Base-by-base conservation (phyloP, 2,113 vertebrate genomes). In the Chloropsis cyanopogon region DNA sequence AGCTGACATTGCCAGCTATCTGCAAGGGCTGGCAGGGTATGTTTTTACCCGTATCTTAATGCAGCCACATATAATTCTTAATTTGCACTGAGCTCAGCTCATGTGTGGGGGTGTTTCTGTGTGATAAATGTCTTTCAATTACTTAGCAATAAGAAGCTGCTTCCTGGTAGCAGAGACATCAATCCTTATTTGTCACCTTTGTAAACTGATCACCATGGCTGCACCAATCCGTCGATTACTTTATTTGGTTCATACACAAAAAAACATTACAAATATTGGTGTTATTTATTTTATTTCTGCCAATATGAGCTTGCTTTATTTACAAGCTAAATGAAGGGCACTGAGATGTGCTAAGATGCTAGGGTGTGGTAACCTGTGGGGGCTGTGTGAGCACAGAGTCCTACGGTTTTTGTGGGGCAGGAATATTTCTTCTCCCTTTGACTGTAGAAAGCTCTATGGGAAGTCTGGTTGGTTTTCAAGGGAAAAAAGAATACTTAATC, bases 91-190 rank as follows among this genome's bases (percentile, higher is more conserved):
- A 82, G 86, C 41, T 70, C 46, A 57, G 46, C 70, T 79, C 49
- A 49, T 77, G 20, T 89, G 52, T 28, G 17, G 46, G 70, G 53
- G 77, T 87, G 73, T 89, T 84, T 77, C 71, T 87, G n/a, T 76
- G 70, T 92, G 83, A 89, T 82, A 72, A 91, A 95, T 91, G 50
- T 61, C 44, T 79, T 91, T 82, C 89, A 89, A 87, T 91, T 93
- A 79, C 37, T 69, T 85, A 76, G 70, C 50, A 92, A 91, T 92
- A 72, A 92, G 77, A 82, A 87, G 70, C 12, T 72, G 65, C n/a
- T 92, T 95, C 77, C 77, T 87, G 91, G 41, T 28, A 76, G 69
- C 57, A 82, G 56, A 14, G 61, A 61, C 41, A 89, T 96, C 64
- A 68, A 41, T 86, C 68, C 33, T 82, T 75, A 81, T 89, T 93